Evolutionary conservation across 2,888 invertebrate species (phyloP).

Genomic region (Crematogaster levior): DNA sequence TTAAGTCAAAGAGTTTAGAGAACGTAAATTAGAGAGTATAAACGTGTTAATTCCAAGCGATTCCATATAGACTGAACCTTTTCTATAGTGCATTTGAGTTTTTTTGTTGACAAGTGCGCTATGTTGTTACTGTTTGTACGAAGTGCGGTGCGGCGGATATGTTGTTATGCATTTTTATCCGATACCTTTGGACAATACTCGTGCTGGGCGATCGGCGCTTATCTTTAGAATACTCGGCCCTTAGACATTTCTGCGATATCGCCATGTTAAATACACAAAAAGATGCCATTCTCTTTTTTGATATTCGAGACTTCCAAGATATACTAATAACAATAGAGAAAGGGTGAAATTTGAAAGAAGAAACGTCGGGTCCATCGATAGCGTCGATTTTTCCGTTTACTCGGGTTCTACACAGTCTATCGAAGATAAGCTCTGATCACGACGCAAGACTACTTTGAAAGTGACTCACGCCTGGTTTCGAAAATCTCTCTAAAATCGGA

Average conservation of each 20-base stretch:
- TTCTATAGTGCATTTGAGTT: constrained; percentile 64
- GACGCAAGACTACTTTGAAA: not conserved
- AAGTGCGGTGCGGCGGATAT: constrained; percentile 27
- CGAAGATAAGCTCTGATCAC: constrained; percentile 3
- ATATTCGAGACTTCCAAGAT: not conserved
- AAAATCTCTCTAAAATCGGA: not conserved
- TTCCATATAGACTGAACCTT: constrained; percentile 62
- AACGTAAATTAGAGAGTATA: constrained; percentile 6
- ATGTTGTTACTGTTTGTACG: constrained; percentile 69
- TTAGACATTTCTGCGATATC: not conserved
- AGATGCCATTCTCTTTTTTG: not conserved
- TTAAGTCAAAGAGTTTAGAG: not conserved
- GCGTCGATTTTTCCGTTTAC: not conserved
- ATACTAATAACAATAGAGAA: not conserved
- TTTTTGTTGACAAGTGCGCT: constrained; percentile 70
- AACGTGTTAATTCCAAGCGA: constrained; percentile 37
- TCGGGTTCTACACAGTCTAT: not conserved
- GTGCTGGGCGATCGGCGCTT: not conserved
- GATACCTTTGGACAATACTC: constrained; percentile 64
- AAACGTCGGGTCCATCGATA: not conserved
- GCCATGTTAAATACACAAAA: not conserved
- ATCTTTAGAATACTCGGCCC: not conserved
- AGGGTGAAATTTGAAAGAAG: not conserved
- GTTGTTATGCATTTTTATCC: constrained; percentile 60
- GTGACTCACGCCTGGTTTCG: not conserved